Evolutionary conservation across 37 sponge, comb jelly and placozoan species (phyloP).

Genomic region (Geodia barretti): DNA sequence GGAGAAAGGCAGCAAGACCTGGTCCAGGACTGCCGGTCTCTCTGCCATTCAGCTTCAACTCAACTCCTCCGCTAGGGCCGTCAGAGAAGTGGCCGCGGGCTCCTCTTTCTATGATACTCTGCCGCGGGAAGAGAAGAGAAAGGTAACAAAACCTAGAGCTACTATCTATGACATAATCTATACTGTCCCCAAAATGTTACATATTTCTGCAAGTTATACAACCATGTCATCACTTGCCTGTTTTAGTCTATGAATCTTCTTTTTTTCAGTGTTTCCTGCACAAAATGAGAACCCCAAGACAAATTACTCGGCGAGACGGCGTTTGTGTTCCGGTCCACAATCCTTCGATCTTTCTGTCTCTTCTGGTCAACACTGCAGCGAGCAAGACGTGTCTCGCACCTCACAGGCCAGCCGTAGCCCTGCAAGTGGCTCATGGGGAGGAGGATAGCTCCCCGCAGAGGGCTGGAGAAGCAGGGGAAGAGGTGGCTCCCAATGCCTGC

Average conservation of each 20-base stretch:
- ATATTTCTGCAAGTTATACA: too few species aligned
- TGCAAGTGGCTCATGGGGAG: background rate
- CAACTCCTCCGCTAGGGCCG: conserved; percentile 13
- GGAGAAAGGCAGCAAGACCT: background rate
- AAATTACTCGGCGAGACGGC: background rate
- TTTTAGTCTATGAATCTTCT: background rate
- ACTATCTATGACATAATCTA: too few species aligned
- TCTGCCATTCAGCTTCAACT: conserved; percentile 30
- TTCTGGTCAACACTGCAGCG: conserved; percentile 57
- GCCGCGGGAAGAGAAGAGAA: background rate
- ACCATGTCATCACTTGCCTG: too few species aligned
- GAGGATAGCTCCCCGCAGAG: background rate
- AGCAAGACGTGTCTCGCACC: conserved; percentile 53
- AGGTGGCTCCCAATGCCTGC: background rate
- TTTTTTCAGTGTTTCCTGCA: background rate
- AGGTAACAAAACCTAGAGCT: too few species aligned
- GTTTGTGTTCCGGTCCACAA: conserved; percentile 23
- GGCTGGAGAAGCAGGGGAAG: background rate
- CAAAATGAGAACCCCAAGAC: conserved; percentile 9
- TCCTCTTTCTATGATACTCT: background rate
- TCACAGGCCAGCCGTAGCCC: background rate
- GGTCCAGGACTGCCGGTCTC: conserved; percentile 42
- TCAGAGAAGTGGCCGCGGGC: conserved; percentile 12
- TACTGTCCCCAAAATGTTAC: too few species aligned
- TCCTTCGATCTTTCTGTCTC: conserved; percentile 42